A percentile compares a stretch with the other conserved stretches of the same genome.
phyloP scores from a whole-genome alignment of 1,140 invertebrate species.

The Drosophila lowei region DNA sequence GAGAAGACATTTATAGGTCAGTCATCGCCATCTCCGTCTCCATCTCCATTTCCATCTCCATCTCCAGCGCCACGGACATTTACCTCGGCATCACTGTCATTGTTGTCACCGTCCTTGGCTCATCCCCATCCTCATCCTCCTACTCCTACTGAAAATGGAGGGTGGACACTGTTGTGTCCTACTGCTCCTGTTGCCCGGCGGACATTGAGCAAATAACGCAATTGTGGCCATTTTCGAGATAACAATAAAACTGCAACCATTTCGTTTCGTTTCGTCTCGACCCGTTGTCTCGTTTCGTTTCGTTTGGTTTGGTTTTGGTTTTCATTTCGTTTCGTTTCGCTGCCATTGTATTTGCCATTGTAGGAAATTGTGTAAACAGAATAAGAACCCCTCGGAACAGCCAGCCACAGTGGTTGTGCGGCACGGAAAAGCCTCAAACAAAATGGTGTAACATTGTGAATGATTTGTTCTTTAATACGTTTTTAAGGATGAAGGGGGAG shows the following conservation, averaged over 20 bases:
- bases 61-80: constrained; percentile 29
- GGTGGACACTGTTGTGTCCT: no score
- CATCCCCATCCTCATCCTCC: background rate
- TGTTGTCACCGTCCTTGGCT: constrained; percentile 31
- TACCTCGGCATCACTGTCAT: constrained; percentile 45
- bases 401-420: constrained; percentile 34
- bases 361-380: constrained; percentile 63
- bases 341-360: constrained; percentile 56
- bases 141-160: constrained; percentile 10
- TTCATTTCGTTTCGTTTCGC: constrained; percentile 31
- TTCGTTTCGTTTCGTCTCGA: constrained; percentile 22
- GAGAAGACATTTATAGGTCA: constrained; percentile 55
- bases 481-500: no score
- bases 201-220: constrained; percentile 72
- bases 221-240: constrained; percentile 75
- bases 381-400: constrained; percentile 53
- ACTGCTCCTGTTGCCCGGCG: constrained; percentile 22
- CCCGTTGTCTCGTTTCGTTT: constrained; percentile 28
- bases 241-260: constrained; percentile 74
- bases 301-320: constrained; percentile 26
- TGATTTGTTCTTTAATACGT: background rate
- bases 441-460: constrained; percentile 6
- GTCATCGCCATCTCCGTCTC: constrained; percentile 25
- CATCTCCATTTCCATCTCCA: constrained; percentile 10
- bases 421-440: constrained; percentile 3